phyloP scores from a whole-genome alignment of 2,888 invertebrate species.

The Cryptocephalus primarius region DNA sequence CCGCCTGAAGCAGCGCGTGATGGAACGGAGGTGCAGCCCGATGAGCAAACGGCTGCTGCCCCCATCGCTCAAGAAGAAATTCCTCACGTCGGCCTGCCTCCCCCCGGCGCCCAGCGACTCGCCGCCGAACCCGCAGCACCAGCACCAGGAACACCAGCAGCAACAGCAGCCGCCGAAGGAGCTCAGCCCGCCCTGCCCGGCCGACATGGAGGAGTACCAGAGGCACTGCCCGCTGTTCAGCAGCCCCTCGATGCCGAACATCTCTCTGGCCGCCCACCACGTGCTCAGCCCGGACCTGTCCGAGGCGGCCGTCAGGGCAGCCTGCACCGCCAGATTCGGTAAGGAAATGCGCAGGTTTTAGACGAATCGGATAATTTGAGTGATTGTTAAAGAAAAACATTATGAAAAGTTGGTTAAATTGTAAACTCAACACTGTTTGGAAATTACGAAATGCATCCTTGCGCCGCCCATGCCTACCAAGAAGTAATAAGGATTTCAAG shows the following conservation, averaged over 20 bases:
- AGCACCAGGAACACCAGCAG: background rate
- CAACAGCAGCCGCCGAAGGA: conserved; percentile 31
- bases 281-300: conserved; percentile 45
- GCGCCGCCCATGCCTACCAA: too few relatives aligned
- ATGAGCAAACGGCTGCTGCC: conserved; percentile 66
- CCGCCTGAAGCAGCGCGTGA: conserved; percentile 87
- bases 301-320: conserved; percentile 69
- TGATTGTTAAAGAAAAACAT: background rate
- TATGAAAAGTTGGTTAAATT: background rate
- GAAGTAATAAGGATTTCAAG: too few relatives aligned
- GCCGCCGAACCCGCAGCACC: conserved; percentile 34
- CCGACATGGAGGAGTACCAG: conserved; percentile 65
- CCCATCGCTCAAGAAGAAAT: conserved; percentile 64
- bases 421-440: background rate
- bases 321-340: conserved; percentile 54
- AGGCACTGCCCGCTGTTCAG: conserved; percentile 64
- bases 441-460: background rate
- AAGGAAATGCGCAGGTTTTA: background rate
- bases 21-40: conserved; percentile 89
- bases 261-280: conserved; percentile 57
- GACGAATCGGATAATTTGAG: background rate
- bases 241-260: conserved; percentile 95
- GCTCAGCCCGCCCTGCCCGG: conserved; percentile 45
- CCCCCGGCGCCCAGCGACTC: conserved; percentile 55
- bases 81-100: conserved; percentile 43